phyloP scores from a whole-genome alignment of 2,888 invertebrate genomes.

The Drosophila birchii region DNA sequence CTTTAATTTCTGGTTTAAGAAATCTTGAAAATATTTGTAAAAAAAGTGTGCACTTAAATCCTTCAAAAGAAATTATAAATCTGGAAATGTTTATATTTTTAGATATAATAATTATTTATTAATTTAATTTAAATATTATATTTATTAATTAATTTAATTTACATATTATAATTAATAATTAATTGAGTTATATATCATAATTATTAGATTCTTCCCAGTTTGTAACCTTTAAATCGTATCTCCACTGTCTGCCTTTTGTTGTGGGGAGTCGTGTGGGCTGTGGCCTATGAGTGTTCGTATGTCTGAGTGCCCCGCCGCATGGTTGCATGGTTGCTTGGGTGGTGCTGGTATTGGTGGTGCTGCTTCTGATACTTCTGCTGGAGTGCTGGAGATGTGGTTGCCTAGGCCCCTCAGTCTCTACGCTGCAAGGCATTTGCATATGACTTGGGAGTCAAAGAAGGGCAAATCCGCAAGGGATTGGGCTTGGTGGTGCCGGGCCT shows the following conservation, averaged over 20 bases:
- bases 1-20: no score
- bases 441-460: conserved; percentile 29
- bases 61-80: no score
- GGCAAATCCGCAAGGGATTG: background rate
- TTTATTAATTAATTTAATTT: no score
- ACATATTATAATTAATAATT: no score
- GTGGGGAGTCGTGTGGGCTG: conserved; percentile 31
- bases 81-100: no score
- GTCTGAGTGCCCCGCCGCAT: conserved; percentile 26
- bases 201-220: background rate
- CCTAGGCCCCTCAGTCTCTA: conserved; percentile 45
- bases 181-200: no score
- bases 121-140: no score
- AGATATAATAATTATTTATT: no score
- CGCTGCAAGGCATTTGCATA: conserved; percentile 72
- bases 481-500: conserved; percentile 58
- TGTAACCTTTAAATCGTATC: background rate
- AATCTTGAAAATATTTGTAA: no score
- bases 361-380: conserved; percentile 36
- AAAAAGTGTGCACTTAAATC: no score
- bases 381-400: conserved; percentile 50
- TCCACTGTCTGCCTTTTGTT: conserved; percentile 20
- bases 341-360: conserved; percentile 19
- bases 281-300: conserved; percentile 26
- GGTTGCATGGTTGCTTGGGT: conserved; percentile 8